Evolutionary conservation across 2,797 vertebrate genomes (phyloP).

Genomic region (Onychomys torridus): DNA sequence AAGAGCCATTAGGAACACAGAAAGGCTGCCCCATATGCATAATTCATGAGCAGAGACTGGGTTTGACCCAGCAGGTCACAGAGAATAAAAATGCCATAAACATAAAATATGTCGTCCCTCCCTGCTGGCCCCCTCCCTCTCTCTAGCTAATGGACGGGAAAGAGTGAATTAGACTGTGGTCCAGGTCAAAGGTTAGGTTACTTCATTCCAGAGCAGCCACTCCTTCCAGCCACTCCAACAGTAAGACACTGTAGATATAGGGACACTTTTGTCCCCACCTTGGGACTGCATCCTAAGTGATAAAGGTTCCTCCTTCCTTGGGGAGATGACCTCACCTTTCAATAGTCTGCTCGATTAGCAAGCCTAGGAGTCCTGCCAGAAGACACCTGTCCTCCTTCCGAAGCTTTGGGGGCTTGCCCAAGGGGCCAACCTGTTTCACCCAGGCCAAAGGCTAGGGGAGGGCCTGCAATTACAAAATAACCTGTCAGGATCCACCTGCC

Average conservation of each 20-base stretch:
- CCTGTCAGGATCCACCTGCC: constrained; percentile 66
- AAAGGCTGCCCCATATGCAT: constrained; percentile 46
- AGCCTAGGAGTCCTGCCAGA: not conserved
- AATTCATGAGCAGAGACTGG: constrained; percentile 72
- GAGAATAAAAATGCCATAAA: constrained; percentile 76
- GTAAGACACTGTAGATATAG: not conserved
- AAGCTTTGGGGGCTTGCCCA: constrained; percentile 54
- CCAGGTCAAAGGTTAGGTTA: constrained; percentile 68
- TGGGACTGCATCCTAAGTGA: not conserved
- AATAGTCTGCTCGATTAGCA: constrained; percentile 53
- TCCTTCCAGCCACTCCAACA: not conserved
- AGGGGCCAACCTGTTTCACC: constrained; percentile 47
- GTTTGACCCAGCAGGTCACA: constrained; percentile 66
- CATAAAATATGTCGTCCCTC: constrained; percentile 65
- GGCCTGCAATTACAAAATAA: constrained; percentile 73
- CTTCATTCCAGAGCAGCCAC: constrained; percentile 46
- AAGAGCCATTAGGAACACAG: constrained; percentile 59
- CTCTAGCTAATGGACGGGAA: constrained; percentile 68
- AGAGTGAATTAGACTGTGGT: constrained; percentile 73
- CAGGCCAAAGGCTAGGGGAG: constrained; percentile 30
- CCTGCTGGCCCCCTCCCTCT: not conserved
- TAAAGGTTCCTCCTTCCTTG: not conserved
- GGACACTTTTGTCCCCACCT: not conserved
- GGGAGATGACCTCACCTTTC: constrained; percentile 68
- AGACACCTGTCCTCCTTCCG: constrained; percentile 34